These are phyloP conservation scores for Octopus sinensis DNA, from an alignment of 1,140 invertebrate genomes.

Conservation along the genomic window DNA sequence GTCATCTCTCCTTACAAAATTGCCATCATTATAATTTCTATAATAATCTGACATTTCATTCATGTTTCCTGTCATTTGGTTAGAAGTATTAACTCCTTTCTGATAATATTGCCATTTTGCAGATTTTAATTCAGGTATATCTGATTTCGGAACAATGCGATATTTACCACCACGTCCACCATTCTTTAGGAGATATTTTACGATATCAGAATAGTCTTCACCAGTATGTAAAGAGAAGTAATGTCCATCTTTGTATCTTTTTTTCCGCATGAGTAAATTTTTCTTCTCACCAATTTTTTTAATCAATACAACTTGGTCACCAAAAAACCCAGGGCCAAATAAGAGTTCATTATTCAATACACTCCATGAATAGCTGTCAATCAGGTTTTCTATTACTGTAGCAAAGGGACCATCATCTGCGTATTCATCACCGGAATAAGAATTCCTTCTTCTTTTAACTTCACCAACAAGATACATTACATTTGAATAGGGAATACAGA, in stretches of 20 bases:
- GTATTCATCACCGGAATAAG: too few species aligned
- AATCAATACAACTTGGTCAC: background rate
- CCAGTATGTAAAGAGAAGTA: background rate
- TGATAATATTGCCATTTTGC: too few species aligned
- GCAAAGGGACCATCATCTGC: background rate
- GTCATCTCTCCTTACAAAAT: too few species aligned
- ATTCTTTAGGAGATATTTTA: background rate
- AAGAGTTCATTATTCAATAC: background rate
- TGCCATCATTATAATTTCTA: too few species aligned
- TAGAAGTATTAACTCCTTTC: too few species aligned
- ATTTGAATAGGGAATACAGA: too few species aligned
- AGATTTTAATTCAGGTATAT: background rate
- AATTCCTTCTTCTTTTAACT: too few species aligned
- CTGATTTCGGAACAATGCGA: background rate
- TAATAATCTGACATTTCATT: too few species aligned
- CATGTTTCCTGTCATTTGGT: too few species aligned
- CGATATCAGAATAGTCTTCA: background rate
- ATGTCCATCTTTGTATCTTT: background rate
- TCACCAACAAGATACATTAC: too few species aligned
- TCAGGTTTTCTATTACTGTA: background rate
- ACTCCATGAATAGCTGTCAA: background rate
- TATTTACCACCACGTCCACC: background rate
- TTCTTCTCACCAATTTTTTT: background rate
- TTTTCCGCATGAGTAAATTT: background rate
- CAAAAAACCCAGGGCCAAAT: background rate